These are phyloP conservation scores for Cyphomyrus plagiostoma DNA, from an alignment of 2,113 vertebrate genomes.

Conservation along the genomic window DNA sequence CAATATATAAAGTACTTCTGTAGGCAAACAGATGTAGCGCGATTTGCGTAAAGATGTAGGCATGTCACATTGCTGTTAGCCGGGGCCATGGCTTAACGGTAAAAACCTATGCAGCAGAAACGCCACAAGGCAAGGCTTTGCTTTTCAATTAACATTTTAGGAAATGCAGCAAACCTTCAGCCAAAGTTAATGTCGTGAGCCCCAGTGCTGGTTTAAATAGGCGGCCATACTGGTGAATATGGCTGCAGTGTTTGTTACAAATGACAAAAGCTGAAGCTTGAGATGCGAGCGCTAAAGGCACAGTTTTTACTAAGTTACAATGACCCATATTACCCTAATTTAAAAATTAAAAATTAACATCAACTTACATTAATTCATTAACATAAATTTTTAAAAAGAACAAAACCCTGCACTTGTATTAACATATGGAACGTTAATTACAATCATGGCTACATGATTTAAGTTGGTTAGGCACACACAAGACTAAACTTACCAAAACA, in stretches of 20 bases:
- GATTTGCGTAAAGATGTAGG: neutral
- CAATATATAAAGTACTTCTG: neutral
- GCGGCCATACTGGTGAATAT: neutral
- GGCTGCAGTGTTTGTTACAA: neutral
- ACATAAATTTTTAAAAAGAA: neutral
- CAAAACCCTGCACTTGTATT: neutral
- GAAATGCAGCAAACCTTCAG: neutral
- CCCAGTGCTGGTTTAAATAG: neutral
- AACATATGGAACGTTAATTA: neutral
- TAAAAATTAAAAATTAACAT: neutral
- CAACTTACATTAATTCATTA: neutral
- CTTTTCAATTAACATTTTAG: constrained; percentile 7
- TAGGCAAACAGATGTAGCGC: neutral
- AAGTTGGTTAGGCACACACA: neutral
- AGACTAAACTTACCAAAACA: neutral
- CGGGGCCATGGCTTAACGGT: neutral
- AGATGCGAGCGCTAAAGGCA: neutral
- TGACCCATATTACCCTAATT: neutral
- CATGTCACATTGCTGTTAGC: neutral
- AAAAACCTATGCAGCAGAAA: neutral
- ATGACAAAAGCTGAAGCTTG: neutral
- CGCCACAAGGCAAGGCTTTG: neutral
- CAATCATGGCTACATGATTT: neutral
- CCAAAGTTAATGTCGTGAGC: neutral
- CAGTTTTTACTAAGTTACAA: neutral